Conservation (phyloP, 2,888 invertebrate genomes). For the Heliconius hortense region DNA sequence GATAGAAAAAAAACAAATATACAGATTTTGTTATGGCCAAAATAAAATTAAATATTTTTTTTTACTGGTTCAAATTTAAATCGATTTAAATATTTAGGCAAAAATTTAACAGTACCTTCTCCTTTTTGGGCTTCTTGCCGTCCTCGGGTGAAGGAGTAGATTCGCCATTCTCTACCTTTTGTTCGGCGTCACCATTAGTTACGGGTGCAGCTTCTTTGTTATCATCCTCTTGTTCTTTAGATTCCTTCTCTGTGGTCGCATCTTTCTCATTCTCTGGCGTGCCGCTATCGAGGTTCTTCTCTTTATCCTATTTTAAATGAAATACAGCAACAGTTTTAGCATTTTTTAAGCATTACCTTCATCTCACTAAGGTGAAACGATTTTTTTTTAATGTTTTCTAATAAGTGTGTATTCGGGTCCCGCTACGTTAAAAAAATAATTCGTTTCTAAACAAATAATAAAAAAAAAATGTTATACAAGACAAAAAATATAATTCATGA, state of each 20-base stretch:
- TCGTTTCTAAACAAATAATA: neutral
- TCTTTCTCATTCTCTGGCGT: constrained; percentile 86
- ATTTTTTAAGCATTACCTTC: neutral
- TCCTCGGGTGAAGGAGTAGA: constrained; percentile 68
- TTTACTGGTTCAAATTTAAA: neutral
- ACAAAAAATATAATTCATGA: neutral
- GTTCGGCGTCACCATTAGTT: constrained; percentile 73
- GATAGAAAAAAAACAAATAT: neutral
- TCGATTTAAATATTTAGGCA: neutral
- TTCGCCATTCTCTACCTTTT: constrained; percentile 69
- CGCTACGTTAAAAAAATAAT: neutral
- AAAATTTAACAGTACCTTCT: constrained; percentile 68
- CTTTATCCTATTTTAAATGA: constrained; percentile 76
- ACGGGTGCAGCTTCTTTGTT: constrained; percentile 58
- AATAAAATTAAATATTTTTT: too few relatives aligned
- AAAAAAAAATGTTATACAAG: neutral
- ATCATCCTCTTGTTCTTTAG: constrained; percentile 59
- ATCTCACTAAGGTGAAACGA: neutral
- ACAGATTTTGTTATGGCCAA: too few relatives aligned
- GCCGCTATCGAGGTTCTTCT: constrained; percentile 79
- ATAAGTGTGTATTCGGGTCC: neutral
- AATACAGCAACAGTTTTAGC: neutral
- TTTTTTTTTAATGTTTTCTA: neutral
- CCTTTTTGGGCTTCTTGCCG: constrained; percentile 85
- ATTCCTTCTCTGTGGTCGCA: constrained; percentile 85